phyloP scores from a whole-genome alignment of 2,797 vertebrate species.

The Microctenopoma steveboyesi region DNA sequence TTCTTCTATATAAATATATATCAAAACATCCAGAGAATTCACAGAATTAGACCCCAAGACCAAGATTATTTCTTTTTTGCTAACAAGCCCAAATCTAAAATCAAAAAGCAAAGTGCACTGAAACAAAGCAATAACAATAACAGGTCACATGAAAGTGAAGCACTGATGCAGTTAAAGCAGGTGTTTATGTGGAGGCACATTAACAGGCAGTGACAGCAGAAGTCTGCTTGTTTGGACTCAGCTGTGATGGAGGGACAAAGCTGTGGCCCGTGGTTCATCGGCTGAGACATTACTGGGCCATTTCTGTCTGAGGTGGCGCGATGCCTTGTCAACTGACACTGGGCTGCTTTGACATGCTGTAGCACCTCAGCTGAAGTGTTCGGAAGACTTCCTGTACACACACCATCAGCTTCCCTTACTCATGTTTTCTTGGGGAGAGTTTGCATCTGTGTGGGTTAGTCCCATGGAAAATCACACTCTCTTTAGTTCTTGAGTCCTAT shows the following conservation, averaged over 20 bases:
- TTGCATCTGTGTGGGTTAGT: constrained; percentile 38
- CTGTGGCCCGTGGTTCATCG: constrained; percentile 86
- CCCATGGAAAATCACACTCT: constrained; percentile 2
- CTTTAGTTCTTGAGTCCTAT: background rate
- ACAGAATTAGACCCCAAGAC: constrained; percentile 1
- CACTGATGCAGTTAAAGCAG: constrained; percentile 47
- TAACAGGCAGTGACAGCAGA: constrained; percentile 69
- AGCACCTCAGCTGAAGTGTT: constrained; percentile 84
- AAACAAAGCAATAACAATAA: constrained; percentile 45
- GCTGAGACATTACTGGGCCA: constrained; percentile 90
- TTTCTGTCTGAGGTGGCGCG: constrained; percentile 85
- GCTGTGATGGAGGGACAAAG: constrained; percentile 74
- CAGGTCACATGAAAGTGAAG: constrained; percentile 40
- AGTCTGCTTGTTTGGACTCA: constrained; percentile 70
- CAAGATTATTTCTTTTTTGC: constrained; percentile 17
- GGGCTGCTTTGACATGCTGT: constrained; percentile 86
- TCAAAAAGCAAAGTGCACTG: constrained; percentile 30
- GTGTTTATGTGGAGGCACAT: constrained; percentile 67
- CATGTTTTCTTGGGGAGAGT: constrained; percentile 75
- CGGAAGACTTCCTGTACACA: constrained; percentile 70
- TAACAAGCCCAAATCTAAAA: constrained; percentile 22
- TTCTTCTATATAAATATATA: background rate
- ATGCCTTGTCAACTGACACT: constrained; percentile 84
- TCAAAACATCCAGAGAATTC: background rate
- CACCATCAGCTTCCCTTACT: constrained; percentile 84